Base-by-base conservation (phyloP, 2,888 invertebrate genomes). In the Aricia artaxerxes region DNA sequence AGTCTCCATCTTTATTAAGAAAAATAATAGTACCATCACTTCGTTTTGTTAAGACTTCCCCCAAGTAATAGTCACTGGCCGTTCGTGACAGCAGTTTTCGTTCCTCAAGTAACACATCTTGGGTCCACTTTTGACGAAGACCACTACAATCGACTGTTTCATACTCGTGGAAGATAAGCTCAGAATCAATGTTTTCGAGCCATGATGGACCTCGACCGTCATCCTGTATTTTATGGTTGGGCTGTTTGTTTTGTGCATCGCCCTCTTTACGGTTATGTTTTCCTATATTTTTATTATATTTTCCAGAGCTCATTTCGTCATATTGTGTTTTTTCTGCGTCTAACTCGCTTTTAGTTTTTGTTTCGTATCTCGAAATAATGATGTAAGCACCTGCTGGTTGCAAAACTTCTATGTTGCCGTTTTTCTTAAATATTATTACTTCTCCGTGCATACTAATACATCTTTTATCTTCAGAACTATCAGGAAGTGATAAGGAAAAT, bases 391-490 rank as follows among this genome's bases (percentile, higher is more conserved):
- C 90, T 84, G 93, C 90, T 35, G 93, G 89, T 80, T 84, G 86
- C 2, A 92, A 82, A 24, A 93, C 86, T 83, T 92, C 89, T 73
- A 94, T 86, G 1, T 86, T 80, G 6, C 90, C 90, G 6, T 87
- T 87, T 13, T 64, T 81, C 85, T 87, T 90, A 83, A 92, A 94
- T 83, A 94, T 85, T 49, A 94, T 82, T 11, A 94, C 92, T 85
- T 94, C 94, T 0, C 94, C 94, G 60, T 91, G 88, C 73, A 91
- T 86, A 85, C 89, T 92, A 64, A 92, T 87, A 83, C 92, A 93
- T 73, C 93, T 88, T 89, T 89, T 90, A 69, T 90, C 88, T 87
- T 94, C 93, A 77, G 89, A 84, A 3, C 85, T 77, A 61, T 88
- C 64, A 4, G 84, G 79, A 53, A 83, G 77, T 5, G 83, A 80